phyloP scores from a whole-genome alignment of 2,113 vertebrate species.

The Cebidichthys violaceus region DNA sequence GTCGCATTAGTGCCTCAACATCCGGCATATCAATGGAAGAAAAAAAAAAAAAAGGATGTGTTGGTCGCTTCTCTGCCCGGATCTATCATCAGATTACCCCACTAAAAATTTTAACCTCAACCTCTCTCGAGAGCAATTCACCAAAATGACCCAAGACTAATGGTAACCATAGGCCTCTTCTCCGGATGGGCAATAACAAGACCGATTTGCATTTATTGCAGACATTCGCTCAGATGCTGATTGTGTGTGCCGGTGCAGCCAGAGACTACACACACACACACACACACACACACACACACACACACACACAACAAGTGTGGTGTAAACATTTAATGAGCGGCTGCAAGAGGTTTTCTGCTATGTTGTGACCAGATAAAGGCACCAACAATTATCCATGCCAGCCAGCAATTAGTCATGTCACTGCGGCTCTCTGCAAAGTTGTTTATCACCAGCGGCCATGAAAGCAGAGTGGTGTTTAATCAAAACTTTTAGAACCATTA shows the following conservation, averaged over 20 bases:
- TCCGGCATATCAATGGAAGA: conserved; percentile 11
- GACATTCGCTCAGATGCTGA: conserved; percentile 15
- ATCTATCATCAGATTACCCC: conserved; percentile 8
- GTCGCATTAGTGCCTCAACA: conserved; percentile 28
- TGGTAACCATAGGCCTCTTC: conserved; percentile 1
- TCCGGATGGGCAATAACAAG: conserved; percentile 31
- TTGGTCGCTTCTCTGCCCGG: neutral
- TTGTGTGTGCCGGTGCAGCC: conserved; percentile 25
- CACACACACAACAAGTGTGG: conserved; percentile 1
- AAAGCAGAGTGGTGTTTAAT: conserved; percentile 47
- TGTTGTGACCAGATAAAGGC: conserved; percentile 65
- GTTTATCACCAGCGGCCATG: conserved; percentile 55
- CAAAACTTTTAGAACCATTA: conserved; percentile 29
- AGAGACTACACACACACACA: conserved; percentile 1
- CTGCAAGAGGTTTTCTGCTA: conserved; percentile 55
- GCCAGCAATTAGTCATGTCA: conserved; percentile 69
- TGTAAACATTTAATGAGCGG: conserved; percentile 52
- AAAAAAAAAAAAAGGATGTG: neutral
- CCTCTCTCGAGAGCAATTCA: conserved; percentile 11
- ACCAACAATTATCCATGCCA: conserved; percentile 72
- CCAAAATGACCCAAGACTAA: conserved; percentile 28
- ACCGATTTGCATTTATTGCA: conserved; percentile 53
- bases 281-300: neutral
- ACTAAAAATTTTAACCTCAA: conserved; percentile 8
- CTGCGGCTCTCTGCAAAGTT: conserved; percentile 56